These are phyloP conservation scores for Apotomis turbidana DNA, from an alignment of 2,888 invertebrate genomes.

Conservation along the genomic window DNA sequence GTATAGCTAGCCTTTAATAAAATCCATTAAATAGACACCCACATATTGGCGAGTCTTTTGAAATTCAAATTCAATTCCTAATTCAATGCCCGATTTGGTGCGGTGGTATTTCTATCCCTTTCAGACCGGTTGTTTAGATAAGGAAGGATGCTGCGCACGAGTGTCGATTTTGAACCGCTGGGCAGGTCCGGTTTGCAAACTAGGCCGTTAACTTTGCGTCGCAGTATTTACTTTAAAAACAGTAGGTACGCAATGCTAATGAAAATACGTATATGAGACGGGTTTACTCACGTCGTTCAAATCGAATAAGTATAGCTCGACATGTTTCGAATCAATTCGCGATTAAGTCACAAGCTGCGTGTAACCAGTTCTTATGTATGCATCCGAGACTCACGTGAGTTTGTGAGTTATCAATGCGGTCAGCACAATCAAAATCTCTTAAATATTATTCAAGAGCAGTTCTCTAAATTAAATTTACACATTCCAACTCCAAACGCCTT, in stretches of 20 bases:
- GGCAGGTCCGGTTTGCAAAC: slow-evolving; percentile 39
- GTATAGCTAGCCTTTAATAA: background rate
- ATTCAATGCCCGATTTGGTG: slow-evolving; percentile 28
- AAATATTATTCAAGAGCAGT: too few species aligned
- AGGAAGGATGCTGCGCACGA: slow-evolving; percentile 33
- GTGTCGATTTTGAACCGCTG: slow-evolving; percentile 33
- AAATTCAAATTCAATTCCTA: slow-evolving; percentile 14
- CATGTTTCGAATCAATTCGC: too few species aligned
- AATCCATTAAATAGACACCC: slow-evolving; percentile 23
- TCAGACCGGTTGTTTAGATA: slow-evolving; percentile 17
- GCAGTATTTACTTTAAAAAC: slow-evolving; percentile 13
- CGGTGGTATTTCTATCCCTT: slow-evolving; percentile 21
- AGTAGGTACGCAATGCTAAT: slow-evolving; percentile 4
- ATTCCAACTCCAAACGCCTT: too few species aligned
- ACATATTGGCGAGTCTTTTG: slow-evolving; percentile 14
- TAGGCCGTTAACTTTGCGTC: slow-evolving; percentile 30
- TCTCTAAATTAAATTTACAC: too few species aligned
- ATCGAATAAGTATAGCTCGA: too few species aligned
- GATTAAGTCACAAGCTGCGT: too few species aligned
- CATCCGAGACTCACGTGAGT: too few species aligned
- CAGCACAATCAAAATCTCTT: too few species aligned
- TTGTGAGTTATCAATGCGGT: too few species aligned
- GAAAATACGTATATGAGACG: too few species aligned
- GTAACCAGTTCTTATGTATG: too few species aligned
- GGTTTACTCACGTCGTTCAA: too few species aligned